A percentile compares a stretch with the other conserved stretches of the same genome.
Evolutionary conservation across 2,113 vertebrate species (phyloP).

Genomic region (Odocoileus hemionus): DNA sequence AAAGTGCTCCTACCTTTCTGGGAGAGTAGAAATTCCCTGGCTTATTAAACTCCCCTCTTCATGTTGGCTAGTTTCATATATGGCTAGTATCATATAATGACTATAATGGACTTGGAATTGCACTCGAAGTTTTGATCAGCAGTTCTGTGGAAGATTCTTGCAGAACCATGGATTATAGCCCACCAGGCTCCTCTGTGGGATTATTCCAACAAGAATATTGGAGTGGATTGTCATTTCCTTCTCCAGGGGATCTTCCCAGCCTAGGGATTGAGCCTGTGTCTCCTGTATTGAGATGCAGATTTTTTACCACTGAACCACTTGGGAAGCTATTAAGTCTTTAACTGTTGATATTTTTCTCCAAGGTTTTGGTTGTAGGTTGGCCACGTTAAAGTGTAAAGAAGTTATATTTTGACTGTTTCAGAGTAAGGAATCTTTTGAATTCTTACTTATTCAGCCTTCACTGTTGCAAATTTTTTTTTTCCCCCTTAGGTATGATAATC

Average conservation of each 20-base stretch:
- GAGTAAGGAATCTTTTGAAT: background rate
- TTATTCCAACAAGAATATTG: background rate
- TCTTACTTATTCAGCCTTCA: background rate
- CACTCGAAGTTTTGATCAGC: background rate
- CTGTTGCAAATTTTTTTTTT: background rate
- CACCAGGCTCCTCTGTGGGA: background rate
- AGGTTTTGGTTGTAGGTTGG: background rate
- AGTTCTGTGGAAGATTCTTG: background rate
- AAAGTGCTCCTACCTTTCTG: background rate
- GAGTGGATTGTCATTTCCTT: background rate
- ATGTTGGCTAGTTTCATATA: background rate
- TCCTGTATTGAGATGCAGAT: background rate
- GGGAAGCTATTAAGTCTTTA: background rate
- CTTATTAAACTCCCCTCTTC: background rate
- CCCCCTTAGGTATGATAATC: slow-evolving; percentile 92
- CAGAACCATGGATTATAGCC: background rate
- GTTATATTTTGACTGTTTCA: background rate
- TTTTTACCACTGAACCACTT: background rate
- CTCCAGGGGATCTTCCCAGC: background rate
- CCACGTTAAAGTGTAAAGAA: background rate
- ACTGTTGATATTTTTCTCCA: background rate
- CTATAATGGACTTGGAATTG: background rate
- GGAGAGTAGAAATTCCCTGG: background rate
- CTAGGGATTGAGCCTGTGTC: background rate
- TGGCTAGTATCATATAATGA: background rate